Percentiles rank a stretch among this genome's conserved stretches.
phyloP scores from a whole-genome alignment of 2,113 vertebrate species.

The Casuarius casuarius region DNA sequence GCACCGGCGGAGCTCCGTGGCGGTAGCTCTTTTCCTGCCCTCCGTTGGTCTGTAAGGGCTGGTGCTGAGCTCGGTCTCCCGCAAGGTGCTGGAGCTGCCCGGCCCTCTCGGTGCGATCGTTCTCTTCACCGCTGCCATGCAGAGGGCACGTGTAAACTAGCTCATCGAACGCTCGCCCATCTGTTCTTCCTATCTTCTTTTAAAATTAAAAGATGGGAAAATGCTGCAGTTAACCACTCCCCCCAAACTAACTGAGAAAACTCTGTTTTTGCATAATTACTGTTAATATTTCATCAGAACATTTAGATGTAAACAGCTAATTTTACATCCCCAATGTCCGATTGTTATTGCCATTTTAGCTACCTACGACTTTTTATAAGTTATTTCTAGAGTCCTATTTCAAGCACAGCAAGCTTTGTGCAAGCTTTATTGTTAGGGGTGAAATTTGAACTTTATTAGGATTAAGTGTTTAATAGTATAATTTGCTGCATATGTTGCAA shows the following conservation, averaged over 20 bases:
- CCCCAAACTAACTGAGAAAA: neutral
- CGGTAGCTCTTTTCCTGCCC: neutral
- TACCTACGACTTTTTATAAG: constrained; percentile 11
- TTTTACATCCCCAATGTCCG: neutral
- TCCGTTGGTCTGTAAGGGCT: neutral
- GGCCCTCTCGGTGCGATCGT: neutral
- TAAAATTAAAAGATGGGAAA: neutral
- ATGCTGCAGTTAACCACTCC: neutral
- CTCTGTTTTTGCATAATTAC: neutral
- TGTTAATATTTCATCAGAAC: neutral
- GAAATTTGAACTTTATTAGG: constrained; percentile 72
- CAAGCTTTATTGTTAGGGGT: constrained; percentile 62
- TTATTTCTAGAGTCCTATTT: constrained; percentile 58
- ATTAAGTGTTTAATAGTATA: constrained; percentile 77
- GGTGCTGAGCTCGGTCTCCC: fast-evolving
- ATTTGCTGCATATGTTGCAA: constrained; percentile 73
- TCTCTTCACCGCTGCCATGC: neutral
- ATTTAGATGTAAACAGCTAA: neutral
- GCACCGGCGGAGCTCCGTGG: neutral
- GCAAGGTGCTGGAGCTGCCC: neutral
- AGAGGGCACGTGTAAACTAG: neutral
- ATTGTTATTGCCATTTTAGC: constrained; percentile 24
- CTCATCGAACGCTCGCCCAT: neutral
- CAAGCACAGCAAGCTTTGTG: constrained; percentile 34
- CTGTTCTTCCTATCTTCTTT: neutral